These are phyloP conservation scores for Sebastes cheni DNA, from an alignment of 2,797 vertebrate species.

Conservation along the genomic window DNA sequence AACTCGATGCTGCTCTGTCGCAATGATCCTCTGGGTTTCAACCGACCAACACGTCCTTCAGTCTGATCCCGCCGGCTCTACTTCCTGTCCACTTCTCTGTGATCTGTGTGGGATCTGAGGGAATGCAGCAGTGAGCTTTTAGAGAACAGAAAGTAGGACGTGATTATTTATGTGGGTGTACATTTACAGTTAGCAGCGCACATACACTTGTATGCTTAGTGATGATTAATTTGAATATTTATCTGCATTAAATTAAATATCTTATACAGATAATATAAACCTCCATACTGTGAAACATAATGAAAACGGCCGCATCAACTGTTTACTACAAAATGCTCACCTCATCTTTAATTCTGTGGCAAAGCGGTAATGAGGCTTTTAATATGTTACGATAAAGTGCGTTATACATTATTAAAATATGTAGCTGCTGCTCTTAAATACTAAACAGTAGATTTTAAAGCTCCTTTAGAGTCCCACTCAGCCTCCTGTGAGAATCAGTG, in stretches of 20 bases:
- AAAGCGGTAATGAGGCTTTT: neutral
- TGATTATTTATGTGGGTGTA: neutral
- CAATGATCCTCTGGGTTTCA: slow-evolving; percentile 4
- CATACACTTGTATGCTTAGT: neutral
- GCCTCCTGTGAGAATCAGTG: neutral
- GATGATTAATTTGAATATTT: neutral
- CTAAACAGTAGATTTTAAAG: neutral
- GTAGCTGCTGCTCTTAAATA: neutral
- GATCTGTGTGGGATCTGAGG: neutral
- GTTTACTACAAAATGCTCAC: slow-evolving; percentile 6
- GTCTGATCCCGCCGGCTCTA: neutral
- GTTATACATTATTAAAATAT: slow-evolving; percentile 11
- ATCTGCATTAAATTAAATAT: slow-evolving; percentile 3
- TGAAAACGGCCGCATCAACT: neutral
- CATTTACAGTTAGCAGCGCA: neutral
- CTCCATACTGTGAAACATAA: neutral
- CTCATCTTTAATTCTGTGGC: slow-evolving; percentile 7
- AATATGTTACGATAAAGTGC: neutral
- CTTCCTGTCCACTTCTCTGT: neutral
- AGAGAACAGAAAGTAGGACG: neutral
- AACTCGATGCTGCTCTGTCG: neutral
- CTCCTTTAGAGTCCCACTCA: neutral
- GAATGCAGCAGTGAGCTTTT: neutral
- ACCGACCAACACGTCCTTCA: neutral
- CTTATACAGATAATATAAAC: neutral